phyloP scores from a whole-genome alignment of 2,888 invertebrate species.

The Lepas anatifera region DNA sequence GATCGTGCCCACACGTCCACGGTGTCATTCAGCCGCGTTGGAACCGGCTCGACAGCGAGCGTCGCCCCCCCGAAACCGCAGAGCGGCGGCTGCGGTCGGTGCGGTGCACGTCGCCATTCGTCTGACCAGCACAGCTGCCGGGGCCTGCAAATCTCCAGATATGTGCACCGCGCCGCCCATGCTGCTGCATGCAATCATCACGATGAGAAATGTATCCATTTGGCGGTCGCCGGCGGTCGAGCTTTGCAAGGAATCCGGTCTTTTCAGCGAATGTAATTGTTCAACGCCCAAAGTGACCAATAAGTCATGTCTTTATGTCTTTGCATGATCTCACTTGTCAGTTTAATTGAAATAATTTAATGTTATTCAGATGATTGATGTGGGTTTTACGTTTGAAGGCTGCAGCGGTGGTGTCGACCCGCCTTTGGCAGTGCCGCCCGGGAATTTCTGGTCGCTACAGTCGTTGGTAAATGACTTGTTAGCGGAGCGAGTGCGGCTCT shows the following conservation, averaged over 20 bases:
- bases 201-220: conserved; percentile 11
- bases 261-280: conserved; percentile 12
- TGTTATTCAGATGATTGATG: conserved; percentile 10
- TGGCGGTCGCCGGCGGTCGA: neutral
- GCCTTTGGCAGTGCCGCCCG: neutral
- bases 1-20: too few species aligned
- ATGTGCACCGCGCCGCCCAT: neutral
- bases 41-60: too few species aligned
- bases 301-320: conserved; percentile 9
- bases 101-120: neutral
- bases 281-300: neutral
- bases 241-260: conserved; percentile 6
- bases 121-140: neutral
- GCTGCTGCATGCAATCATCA: neutral
- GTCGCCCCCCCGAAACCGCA: too few species aligned
- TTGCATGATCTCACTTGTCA: conserved; percentile 12
- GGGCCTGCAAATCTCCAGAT: neutral
- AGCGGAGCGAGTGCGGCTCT: neutral
- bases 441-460: neutral
- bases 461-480: conserved; percentile 5
- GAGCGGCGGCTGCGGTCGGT: too few species aligned
- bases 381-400: conserved; percentile 10
- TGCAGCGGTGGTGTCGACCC: neutral
- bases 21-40: too few species aligned
- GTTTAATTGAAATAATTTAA: conserved; percentile 12